Percentiles rank a stretch among this genome's conserved stretches.
phyloP scores from a whole-genome alignment of 2,113 vertebrate species.

The Malaclemys terrapin region DNA sequence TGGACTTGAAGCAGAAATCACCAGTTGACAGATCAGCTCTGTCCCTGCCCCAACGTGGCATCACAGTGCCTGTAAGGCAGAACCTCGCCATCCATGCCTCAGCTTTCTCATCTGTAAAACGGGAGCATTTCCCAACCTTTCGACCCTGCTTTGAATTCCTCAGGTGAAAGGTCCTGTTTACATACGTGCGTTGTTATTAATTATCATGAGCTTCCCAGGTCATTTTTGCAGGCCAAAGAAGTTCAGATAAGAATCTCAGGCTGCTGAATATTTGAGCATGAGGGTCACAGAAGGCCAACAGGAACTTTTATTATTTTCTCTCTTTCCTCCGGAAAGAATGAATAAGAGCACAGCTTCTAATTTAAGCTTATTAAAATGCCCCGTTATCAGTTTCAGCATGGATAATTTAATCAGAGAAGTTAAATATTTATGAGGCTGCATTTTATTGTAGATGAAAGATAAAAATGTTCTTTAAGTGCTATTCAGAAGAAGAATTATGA shows the following conservation, averaged over 20 bases:
- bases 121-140: background rate
- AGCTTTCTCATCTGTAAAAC: background rate
- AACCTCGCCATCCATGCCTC: accelerated
- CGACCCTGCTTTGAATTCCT: background rate
- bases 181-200: background rate
- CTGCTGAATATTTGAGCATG: background rate
- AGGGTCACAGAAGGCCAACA: constrained; percentile 19
- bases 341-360: constrained; percentile 57
- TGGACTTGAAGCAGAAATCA: background rate
- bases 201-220: background rate
- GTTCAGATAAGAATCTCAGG: background rate
- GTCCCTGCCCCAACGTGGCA: background rate
- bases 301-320: constrained; percentile 6
- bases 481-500: constrained; percentile 66
- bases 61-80: background rate
- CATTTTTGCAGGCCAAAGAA: background rate
- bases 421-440: constrained; percentile 79
- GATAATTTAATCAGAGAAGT: constrained; percentile 69
- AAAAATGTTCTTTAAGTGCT: constrained; percentile 64
- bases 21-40: background rate
- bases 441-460: constrained; percentile 61
- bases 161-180: background rate
- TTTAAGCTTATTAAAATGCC: constrained; percentile 60
- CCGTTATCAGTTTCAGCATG: constrained; percentile 61
- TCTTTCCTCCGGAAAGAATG: constrained; percentile 47